phyloP scores from a whole-genome alignment of 2,888 invertebrate genomes.

The Drosophila antonietae region DNA sequence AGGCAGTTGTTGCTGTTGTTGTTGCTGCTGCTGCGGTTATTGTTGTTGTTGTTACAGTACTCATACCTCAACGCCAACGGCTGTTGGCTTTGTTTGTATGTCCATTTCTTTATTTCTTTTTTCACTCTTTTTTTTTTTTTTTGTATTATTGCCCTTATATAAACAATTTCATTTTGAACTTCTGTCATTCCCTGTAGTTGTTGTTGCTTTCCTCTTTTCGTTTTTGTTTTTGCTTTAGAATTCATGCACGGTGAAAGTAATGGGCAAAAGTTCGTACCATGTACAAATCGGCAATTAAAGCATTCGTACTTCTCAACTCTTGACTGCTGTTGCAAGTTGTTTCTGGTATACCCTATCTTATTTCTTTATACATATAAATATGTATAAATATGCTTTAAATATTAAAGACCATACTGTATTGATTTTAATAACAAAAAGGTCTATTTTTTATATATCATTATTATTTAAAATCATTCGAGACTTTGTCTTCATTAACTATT shows the following conservation, averaged over 20 bases:
- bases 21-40: not conserved
- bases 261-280: slow-evolving; percentile 57
- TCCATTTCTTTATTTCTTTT: slow-evolving; percentile 5
- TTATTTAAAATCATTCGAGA: no score
- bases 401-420: no score
- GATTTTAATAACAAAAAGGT: no score
- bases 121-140: slow-evolving; percentile 21
- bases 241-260: slow-evolving; percentile 72
- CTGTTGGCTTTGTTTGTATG: slow-evolving; percentile 38
- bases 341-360: slow-evolving; percentile 2
- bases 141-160: slow-evolving; percentile 41
- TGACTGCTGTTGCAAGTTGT: slow-evolving; percentile 8
- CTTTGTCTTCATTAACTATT: no score
- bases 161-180: slow-evolving; percentile 67
- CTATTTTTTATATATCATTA: no score
- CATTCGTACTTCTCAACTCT: slow-evolving; percentile 35
- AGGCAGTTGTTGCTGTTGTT: slow-evolving; percentile 3
- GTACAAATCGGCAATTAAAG: slow-evolving; percentile 58
- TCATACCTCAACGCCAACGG: slow-evolving; percentile 42
- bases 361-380: no score
- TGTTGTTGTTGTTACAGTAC: slow-evolving; percentile 25
- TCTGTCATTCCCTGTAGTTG: slow-evolving; percentile 21
- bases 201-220: slow-evolving; percentile 16
- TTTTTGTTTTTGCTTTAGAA: slow-evolving; percentile 47
- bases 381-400: no score